Evolutionary conservation across 2,113 vertebrate species (phyloP).

Genomic region (Alligator sinensis): DNA sequence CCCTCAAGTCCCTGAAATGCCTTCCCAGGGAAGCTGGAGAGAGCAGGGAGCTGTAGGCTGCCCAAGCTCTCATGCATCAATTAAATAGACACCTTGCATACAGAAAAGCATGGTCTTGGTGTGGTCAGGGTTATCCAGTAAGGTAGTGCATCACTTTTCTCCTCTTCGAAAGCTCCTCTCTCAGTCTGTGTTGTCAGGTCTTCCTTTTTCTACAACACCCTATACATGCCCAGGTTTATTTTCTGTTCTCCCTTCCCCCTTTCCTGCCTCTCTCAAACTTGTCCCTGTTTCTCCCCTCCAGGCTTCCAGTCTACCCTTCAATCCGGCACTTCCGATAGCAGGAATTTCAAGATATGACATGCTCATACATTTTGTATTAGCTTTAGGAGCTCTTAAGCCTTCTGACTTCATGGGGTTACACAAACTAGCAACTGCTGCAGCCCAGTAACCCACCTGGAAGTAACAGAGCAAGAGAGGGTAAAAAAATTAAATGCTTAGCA

Average conservation of each 20-base stretch:
- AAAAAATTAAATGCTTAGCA: constrained; percentile 64
- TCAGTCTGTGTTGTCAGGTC: neutral
- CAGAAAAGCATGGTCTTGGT: rapidly evolving
- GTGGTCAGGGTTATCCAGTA: rapidly evolving
- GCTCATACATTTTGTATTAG: constrained; percentile 62
- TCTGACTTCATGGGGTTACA: constrained; percentile 62
- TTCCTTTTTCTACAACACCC: neutral
- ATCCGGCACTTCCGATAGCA: constrained; percentile 28
- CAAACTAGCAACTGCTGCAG: neutral
- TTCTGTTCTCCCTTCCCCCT: neutral
- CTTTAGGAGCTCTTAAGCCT: constrained; percentile 58
- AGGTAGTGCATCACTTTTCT: neutral
- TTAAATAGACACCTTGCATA: neutral
- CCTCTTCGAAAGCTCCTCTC: neutral
- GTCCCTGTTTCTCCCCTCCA: constrained; percentile 28
- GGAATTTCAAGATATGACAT: constrained; percentile 34
- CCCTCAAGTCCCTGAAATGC: too few species aligned
- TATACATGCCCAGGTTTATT: neutral
- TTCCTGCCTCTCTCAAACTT: constrained; percentile 16
- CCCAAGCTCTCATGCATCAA: too few species aligned
- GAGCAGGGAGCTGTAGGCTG: too few species aligned
- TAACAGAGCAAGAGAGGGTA: neutral
- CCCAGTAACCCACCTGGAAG: constrained; percentile 55
- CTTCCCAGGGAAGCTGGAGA: too few species aligned
- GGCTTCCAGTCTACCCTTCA: constrained; percentile 47